Base-by-base conservation (phyloP, 2,113 vertebrate genomes). In the Anhinga anhinga region DNA sequence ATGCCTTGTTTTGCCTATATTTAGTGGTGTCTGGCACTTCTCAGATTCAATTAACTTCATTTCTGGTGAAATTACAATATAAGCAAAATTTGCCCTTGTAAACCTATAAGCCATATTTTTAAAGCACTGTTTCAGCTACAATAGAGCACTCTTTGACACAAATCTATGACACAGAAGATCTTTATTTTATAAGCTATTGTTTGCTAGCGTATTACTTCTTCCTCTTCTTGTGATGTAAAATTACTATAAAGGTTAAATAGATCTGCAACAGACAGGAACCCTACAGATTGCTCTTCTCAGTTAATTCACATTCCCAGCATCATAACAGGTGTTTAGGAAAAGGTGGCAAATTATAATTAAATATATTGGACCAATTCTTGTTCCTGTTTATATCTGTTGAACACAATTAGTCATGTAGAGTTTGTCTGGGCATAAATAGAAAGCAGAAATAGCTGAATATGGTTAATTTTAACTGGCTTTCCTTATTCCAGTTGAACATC, bases 41-140 rank as follows among this genome's bases (percentile, higher is more conserved):
- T 93, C 70, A 90, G 91, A 96, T 94, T 98, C 95, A 97, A 90
- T 97, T 96, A 97, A 92, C 66, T 95, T 92, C 27, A 82, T 11
- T 96, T 96, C 83, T 91, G 65, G 7, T 47, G 49, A 96, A 97
- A 89, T 86, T 30, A 90, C 36, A 65, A 82, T 92, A 91, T 86
- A 90, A 96, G 78, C 21, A 93, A 97, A 94, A 86, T 40, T 90
- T 86, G 8, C 27, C 45, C 63, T 49, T 32, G 3, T 93, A 85
- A 93, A 74, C 19, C 11, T 66, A 36, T 34, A 76, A 59, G 6
- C 30, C 5, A 38, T 53, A 74, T 53, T 87, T 95, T 88, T 69
- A 82, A 94, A 53, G 47, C 74, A 73, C 10, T 59, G 44, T 93
- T 95, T 83, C 71, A 90, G 13, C 45, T 95, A 7, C 1, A 2